Base-by-base conservation (phyloP, 2,888 invertebrate species). In the Vanessa cardui region DNA sequence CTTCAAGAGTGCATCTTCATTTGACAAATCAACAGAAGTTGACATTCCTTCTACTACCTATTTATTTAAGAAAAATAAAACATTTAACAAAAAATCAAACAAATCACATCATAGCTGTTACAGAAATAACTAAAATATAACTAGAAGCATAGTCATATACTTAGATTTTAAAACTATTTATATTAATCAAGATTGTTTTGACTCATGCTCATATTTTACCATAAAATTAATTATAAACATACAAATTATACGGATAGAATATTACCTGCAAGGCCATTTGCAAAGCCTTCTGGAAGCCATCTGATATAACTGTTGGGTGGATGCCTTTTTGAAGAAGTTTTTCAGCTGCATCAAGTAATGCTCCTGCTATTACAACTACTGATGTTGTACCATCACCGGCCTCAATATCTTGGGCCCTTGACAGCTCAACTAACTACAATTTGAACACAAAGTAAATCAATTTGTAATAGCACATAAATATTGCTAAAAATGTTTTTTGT, bases 371-470 rank as follows among this genome's bases (percentile, higher is more conserved):
- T 7, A 99, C 97, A 12, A 99, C 99, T 64, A 99, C 99, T 26
- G 99, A 98, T 12, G 99, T 99, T 26, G 99, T 99, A 68, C 99
- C 99, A 93, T 99, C 99, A 58, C 99, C 99, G 78, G 99, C 99
- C 90, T 99, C 99, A 78, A 99, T 96, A 88, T 99, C 99, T 93
- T 99, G 99, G 20, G 99, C 99, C 81, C 98, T 97, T 1, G 99
- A 99, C 74, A 99, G 93, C 89, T 99, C 99, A 6, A 99, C 99
- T 83, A 99, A 94, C 98, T 98, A 82, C 64, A 94, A 89, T 47
- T 63, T 68, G 62, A 68, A 67, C 46, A 62, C 52, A 45, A 33
- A 26, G 39, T 0, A 39, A 39, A 39, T 39, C 12, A 39, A 39
- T 39, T 39, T 39, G 12, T 39, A 12, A 39, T 39, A 31, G 16